Evolutionary conservation across 2,888 invertebrate genomes (phyloP).

Genomic region (Taenaris catops): DNA sequence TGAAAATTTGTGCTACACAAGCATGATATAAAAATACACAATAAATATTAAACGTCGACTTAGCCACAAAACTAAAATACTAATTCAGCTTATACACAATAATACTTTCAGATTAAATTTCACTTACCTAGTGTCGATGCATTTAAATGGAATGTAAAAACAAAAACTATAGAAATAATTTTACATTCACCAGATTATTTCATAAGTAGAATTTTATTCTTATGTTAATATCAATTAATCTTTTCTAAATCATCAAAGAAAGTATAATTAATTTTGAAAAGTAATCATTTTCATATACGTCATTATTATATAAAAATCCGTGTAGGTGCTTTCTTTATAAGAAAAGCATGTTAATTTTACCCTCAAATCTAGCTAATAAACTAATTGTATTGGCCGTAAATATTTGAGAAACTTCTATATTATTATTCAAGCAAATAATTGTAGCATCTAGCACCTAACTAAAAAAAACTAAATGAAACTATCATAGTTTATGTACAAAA

Average conservation of each 20-base stretch:
- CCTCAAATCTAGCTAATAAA: conserved; percentile 12
- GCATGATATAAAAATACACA: conserved; percentile 78
- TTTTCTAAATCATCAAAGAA: too few species aligned
- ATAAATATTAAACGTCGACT: conserved; percentile 74
- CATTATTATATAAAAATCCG: too few species aligned
- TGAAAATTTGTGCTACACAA: conserved; percentile 79
- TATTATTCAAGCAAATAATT: conserved; percentile 17
- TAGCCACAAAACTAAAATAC: conserved; percentile 56
- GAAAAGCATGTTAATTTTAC: too few species aligned
- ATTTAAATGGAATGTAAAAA: conserved; percentile 33
- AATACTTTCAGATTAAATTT: conserved; percentile 61
- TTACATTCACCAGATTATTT: too few species aligned
- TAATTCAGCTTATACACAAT: conserved; percentile 66
- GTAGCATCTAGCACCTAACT: conserved; percentile 45
- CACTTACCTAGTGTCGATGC: conserved; percentile 44
- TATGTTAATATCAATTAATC: too few species aligned
- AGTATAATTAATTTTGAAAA: too few species aligned
- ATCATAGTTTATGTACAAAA: conserved; percentile 44
- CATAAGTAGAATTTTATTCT: too few species aligned
- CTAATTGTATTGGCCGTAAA: conserved; percentile 2
- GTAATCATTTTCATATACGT: too few species aligned
- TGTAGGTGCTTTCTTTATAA: too few species aligned
- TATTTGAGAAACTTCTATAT: conserved; percentile 12
- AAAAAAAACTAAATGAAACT: conserved; percentile 33
- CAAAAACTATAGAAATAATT: too few species aligned